Conservation (phyloP, 2,113 vertebrate genomes). For the Rhagologus leucostigma region DNA sequence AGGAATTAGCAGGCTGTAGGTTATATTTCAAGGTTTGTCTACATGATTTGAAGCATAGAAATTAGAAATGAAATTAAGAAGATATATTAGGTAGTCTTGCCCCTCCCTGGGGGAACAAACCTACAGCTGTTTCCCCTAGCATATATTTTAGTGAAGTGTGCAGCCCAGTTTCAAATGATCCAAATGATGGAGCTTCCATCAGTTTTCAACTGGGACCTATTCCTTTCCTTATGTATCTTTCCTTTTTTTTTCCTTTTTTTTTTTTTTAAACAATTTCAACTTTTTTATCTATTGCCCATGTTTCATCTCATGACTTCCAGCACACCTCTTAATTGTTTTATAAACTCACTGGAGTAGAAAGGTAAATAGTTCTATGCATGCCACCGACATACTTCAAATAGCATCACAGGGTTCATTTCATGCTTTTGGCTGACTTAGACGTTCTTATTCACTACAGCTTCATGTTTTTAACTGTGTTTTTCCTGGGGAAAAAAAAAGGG, state of each 20-base stretch:
- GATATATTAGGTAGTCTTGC: conserved; percentile 32
- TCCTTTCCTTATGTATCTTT: neutral
- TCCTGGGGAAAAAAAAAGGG: neutral
- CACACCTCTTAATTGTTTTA: conserved; percentile 35
- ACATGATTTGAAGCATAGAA: conserved; percentile 43
- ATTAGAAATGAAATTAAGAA: conserved; percentile 61
- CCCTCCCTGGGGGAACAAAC: neutral
- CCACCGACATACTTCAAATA: conserved; percentile 36
- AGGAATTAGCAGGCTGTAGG: conserved; percentile 26
- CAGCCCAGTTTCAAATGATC: neutral
- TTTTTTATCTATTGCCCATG: neutral
- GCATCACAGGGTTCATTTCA: conserved; percentile 3
- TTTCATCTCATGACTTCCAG: conserved; percentile 12
- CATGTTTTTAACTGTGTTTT: neutral
- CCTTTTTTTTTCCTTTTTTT: neutral
- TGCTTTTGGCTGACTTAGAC: neutral
- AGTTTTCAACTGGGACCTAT: conserved; percentile 26
- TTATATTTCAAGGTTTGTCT: conserved; percentile 55
- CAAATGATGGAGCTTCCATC: conserved; percentile 46
- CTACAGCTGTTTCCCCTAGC: conserved; percentile 32
- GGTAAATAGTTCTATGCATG: neutral
- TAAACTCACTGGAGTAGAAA: neutral
- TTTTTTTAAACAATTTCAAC: neutral
- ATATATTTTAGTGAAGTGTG: neutral
- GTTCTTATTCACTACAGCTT: neutral